Conservation (phyloP, 2,113 vertebrate species). For the Taurulus bubalis region DNA sequence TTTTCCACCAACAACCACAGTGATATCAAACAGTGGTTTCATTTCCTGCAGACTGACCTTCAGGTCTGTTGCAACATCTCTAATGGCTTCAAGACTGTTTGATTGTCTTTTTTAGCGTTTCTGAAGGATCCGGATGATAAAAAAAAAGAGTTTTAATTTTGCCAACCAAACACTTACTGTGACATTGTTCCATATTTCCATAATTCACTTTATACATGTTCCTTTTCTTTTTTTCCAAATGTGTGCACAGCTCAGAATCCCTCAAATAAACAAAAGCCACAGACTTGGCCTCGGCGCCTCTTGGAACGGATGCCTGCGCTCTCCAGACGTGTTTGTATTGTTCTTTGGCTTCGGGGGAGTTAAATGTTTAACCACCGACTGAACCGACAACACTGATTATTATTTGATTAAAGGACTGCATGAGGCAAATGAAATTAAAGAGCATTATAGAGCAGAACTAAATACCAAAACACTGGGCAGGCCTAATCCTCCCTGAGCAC, state of each 20-base stretch:
- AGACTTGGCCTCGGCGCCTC: constrained; percentile 1
- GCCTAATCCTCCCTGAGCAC: constrained; percentile 15
- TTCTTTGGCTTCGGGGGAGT: constrained; percentile 44
- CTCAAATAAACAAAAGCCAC: constrained; percentile 31
- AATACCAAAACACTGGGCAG: constrained; percentile 53
- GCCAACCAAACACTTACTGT: neutral
- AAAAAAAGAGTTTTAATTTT: neutral
- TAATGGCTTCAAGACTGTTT: no score
- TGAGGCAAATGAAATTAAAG: constrained; percentile 65
- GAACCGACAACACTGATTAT: constrained; percentile 65
- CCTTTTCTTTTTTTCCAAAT: neutral
- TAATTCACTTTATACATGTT: neutral
- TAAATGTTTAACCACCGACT: constrained; percentile 65
- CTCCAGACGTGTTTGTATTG: constrained; percentile 43
- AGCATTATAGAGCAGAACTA: constrained; percentile 72
- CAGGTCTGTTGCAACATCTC: no score
- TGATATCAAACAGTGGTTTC: no score
- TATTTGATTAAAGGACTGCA: constrained; percentile 64
- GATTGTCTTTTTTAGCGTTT: constrained; percentile 14
- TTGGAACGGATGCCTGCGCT: neutral
- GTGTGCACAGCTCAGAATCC: constrained; percentile 12
- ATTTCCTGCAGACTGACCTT: constrained; percentile 11
- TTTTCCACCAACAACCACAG: neutral
- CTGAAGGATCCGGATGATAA: neutral
- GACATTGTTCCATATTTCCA: neutral